phyloP scores from a whole-genome alignment of 2,888 invertebrate genomes.

The Pemphredon lugubris region DNA sequence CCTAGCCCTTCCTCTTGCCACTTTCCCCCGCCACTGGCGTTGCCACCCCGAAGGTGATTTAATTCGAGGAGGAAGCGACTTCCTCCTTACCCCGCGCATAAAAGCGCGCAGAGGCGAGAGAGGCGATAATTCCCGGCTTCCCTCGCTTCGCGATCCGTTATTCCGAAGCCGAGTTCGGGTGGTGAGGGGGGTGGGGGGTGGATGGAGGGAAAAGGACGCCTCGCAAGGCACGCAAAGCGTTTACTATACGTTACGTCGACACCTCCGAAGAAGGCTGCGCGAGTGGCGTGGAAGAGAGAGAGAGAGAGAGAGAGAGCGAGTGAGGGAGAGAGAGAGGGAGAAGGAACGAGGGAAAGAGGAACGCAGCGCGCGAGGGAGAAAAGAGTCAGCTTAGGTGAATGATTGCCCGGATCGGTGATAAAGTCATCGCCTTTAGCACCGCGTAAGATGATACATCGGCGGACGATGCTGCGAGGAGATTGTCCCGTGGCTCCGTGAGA shows the following conservation, averaged over 20 bases:
- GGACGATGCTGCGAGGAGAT: constrained; percentile 78
- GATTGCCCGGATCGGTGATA: constrained; percentile 79
- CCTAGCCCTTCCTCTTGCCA: too few species aligned
- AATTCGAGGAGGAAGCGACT: background rate
- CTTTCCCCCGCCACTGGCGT: too few species aligned
- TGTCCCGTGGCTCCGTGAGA: constrained; percentile 54
- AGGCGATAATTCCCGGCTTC: constrained; percentile 44
- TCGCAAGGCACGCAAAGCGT: constrained; percentile 53
- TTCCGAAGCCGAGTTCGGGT: constrained; percentile 4
- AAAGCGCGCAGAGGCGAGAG: background rate
- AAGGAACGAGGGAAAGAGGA: constrained; percentile 27
- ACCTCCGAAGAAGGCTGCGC: constrained; percentile 26
- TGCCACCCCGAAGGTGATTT: too few species aligned
- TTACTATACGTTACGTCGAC: constrained; percentile 51
- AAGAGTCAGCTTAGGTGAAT: constrained; percentile 66
- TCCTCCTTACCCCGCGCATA: constrained; percentile 1
- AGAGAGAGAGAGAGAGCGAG: constrained; percentile 1
- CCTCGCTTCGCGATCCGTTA: constrained; percentile 46
- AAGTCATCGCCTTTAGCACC: constrained; percentile 80
- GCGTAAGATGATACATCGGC: constrained; percentile 81
- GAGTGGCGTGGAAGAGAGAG: constrained; percentile 9
- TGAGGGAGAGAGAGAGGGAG: constrained; percentile 8
- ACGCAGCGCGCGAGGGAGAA: constrained; percentile 48
- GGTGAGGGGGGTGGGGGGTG: background rate
- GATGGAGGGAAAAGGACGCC: constrained; percentile 5